Base-by-base conservation (phyloP, 1,140 invertebrate genomes). In the Trichonephila inaurata region DNA sequence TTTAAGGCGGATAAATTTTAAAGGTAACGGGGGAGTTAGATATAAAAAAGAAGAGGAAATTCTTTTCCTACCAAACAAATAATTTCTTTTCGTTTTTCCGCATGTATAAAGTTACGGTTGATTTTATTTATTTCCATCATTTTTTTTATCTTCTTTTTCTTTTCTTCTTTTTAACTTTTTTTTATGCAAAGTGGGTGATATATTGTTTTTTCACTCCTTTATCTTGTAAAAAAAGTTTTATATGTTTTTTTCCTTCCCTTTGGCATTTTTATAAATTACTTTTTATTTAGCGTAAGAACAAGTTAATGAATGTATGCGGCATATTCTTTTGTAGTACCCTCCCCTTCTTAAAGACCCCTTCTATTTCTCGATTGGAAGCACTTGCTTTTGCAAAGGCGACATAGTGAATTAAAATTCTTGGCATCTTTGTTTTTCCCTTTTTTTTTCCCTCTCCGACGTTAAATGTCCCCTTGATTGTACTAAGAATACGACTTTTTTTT, bases 251-350 rank as follows among this genome's bases (percentile, higher is more conserved):
- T 61, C 51, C 60, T 90, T 61, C 44, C 89, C 44, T 18, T 58
- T 69, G 66, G 64, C 89, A 90, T 90, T 90, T 90, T 89, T 90
- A 77, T 77, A 81, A 90, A 90, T 81, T 66, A 81, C 89, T 90
- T 90, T 90, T 90, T 90, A 90, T 90, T 90, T 90, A 90, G 64
- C 72, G 69, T 90, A 90, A 90, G 81, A 90, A 90, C 89, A 81
- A 81, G 69, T 81, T 90, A 90, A 90, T 90, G 89, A 90, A 81
- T 61, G 89, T 81, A 51, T 19, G 61, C 72, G 33, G 62, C 87
- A 62, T 89, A 89, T 72, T 89, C 87, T 62, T 89, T 83, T 83
- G 82, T 58, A n/a, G 5, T 10, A 51, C 44, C 77, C 28, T 2
- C 77, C 77, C 19, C 69, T 12, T 33, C 69, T 51, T 51, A 51